These are phyloP conservation scores for Horisme vitalbata DNA, from an alignment of 2,888 invertebrate genomes.

Conservation along the genomic window DNA sequence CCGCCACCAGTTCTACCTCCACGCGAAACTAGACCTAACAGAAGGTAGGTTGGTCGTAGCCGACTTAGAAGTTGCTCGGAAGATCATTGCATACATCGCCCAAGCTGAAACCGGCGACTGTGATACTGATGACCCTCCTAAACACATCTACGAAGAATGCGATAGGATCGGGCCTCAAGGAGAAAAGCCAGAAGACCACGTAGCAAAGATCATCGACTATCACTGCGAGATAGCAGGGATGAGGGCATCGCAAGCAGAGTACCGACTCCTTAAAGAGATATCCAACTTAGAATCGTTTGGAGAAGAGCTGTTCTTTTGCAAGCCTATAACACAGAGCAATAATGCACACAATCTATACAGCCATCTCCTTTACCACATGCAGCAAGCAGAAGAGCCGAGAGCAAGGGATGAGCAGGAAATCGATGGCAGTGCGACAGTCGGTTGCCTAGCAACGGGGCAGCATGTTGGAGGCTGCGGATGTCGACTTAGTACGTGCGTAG, in stretches of 20 bases:
- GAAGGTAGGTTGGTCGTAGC: constrained; percentile 88
- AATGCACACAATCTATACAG: constrained; percentile 90
- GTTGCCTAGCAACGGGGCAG: constrained; percentile 71
- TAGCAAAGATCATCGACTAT: constrained; percentile 84
- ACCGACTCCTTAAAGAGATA: constrained; percentile 91
- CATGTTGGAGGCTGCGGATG: constrained; percentile 73
- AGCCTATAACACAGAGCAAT: constrained; percentile 80
- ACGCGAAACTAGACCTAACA: constrained; percentile 89
- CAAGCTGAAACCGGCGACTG: constrained; percentile 89
- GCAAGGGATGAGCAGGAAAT: constrained; percentile 72
- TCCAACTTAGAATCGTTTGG: constrained; percentile 91
- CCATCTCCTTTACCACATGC: constrained; percentile 85
- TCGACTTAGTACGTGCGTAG: constrained; percentile 82
- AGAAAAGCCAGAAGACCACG: constrained; percentile 84
- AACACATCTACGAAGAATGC: constrained; percentile 84
- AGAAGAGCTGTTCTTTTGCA: constrained; percentile 91
- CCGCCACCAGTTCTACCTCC: constrained; percentile 93
- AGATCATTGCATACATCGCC: constrained; percentile 89
- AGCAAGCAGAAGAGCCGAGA: constrained; percentile 79
- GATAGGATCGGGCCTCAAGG: constrained; percentile 84
- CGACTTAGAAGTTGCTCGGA: constrained; percentile 86
- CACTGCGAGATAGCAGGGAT: constrained; percentile 85
- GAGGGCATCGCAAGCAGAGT: constrained; percentile 90
- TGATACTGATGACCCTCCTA: constrained; percentile 83
- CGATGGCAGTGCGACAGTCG: constrained; percentile 73